A percentile compares a stretch with the other conserved stretches of the same genome.
Evolutionary conservation across 2,797 vertebrate species (phyloP).

Genomic region (Uromys caudimaculatus): DNA sequence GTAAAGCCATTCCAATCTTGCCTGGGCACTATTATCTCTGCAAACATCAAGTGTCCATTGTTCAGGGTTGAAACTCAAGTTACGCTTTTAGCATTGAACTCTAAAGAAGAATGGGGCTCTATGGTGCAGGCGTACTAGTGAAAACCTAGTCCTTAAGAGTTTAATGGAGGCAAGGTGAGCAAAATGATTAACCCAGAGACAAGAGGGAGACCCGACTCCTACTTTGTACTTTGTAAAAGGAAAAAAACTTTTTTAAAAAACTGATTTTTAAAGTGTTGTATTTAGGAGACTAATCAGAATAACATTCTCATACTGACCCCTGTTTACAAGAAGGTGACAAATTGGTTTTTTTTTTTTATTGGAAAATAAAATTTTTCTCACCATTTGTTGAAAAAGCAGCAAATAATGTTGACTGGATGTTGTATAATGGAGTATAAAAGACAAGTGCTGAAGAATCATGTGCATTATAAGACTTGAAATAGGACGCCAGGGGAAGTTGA

Average conservation of each 20-base stretch:
- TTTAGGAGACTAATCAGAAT: conserved; percentile 68
- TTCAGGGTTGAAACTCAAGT: conserved; percentile 67
- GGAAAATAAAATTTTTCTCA: conserved; percentile 46
- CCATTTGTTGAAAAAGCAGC: not conserved
- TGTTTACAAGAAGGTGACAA: conserved; percentile 36
- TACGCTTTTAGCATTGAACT: conserved; percentile 67
- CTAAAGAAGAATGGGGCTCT: conserved; percentile 60
- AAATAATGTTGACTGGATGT: conserved; percentile 51
- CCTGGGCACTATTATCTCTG: conserved; percentile 16
- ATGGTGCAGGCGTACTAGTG: conserved; percentile 52
- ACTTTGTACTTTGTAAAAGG: conserved; percentile 42
- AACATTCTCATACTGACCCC: conserved; percentile 57
- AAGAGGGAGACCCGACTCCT: conserved; percentile 21
- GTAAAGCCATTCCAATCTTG: conserved; percentile 41
- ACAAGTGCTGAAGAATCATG: not conserved
- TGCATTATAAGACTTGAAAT: not conserved
- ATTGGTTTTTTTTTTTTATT: conserved; percentile 35
- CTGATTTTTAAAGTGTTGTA: conserved; percentile 71
- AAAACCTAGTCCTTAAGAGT: conserved; percentile 72
- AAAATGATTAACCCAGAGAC: conserved; percentile 76
- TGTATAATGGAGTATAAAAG: not conserved
- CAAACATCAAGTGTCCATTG: conserved; percentile 69
- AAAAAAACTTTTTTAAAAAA: conserved; percentile 65
- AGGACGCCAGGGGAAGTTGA: not conserved
- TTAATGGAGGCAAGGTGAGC: conserved; percentile 78